A percentile compares a stretch with the other conserved stretches of the same genome.
phyloP scores from a whole-genome alignment of 2,888 invertebrate genomes.

The Athalia cordata region DNA sequence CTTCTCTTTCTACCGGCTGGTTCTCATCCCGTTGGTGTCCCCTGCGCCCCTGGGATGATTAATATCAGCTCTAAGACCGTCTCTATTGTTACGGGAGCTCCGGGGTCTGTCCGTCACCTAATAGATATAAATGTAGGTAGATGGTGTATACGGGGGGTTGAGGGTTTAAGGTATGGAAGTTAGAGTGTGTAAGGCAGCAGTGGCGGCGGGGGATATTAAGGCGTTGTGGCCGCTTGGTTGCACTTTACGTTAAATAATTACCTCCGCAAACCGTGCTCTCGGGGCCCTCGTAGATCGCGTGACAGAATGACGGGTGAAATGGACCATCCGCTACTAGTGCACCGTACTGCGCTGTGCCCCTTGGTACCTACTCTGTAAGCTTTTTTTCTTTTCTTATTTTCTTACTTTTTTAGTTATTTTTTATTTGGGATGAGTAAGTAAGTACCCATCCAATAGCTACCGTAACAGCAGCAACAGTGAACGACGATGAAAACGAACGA shows the following conservation, averaged over 20 bases:
- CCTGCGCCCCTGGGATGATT: conserved; percentile 26
- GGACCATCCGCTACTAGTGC: background rate
- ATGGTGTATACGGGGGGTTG: background rate
- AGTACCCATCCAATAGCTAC: background rate
- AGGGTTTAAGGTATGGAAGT: conserved; percentile 18
- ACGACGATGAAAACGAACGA: background rate
- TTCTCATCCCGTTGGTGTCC: background rate
- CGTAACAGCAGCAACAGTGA: background rate
- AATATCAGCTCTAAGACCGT: conserved; percentile 34
- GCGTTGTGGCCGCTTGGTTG: conserved; percentile 27
- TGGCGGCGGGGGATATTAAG: conserved; percentile 14
- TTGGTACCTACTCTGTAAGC: too few relatives aligned
- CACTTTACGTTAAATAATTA: conserved; percentile 32
- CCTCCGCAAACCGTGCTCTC: conserved; percentile 20
- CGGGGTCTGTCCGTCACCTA: conserved; percentile 26
- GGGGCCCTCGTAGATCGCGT: conserved; percentile 18
- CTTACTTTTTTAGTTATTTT: background rate
- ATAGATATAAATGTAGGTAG: conserved; percentile 36
- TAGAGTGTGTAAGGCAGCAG: background rate
- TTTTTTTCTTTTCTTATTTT: background rate
- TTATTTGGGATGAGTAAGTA: background rate
- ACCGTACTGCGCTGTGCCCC: background rate
- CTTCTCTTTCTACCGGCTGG: background rate
- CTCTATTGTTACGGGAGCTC: conserved; percentile 23
- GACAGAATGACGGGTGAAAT: conserved; percentile 30